These are phyloP conservation scores for Syrista parreyssii DNA, from an alignment of 2,888 invertebrate species.

Conservation along the genomic window DNA sequence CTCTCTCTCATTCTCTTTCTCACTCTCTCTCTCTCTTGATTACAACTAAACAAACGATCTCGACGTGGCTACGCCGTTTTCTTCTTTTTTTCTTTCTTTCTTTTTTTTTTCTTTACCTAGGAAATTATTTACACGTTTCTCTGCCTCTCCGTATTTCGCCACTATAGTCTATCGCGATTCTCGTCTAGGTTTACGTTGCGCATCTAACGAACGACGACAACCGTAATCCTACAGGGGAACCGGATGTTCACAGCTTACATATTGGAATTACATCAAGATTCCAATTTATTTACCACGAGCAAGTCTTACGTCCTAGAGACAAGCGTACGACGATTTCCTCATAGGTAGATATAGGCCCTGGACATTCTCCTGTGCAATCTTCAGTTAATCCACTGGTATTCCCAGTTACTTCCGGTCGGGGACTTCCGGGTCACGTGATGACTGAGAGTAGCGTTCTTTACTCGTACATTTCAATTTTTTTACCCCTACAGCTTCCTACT, in stretches of 20 bases:
- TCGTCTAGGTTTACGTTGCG: not conserved
- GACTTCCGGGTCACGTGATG: not conserved
- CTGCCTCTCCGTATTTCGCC: slow-evolving; percentile 1
- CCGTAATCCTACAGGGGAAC: slow-evolving; percentile 22
- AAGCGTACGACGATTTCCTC: not conserved
- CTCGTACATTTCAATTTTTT: slow-evolving; percentile 16
- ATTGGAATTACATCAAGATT: not conserved
- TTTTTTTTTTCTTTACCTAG: slow-evolving; percentile 32
- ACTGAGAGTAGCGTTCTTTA: not conserved
- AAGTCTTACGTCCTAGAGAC: not conserved
- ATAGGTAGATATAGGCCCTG: slow-evolving; percentile 16
- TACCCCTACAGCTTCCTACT: slow-evolving; percentile 10
- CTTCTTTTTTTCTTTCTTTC: slow-evolving; percentile 29
- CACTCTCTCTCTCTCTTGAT: not conserved
- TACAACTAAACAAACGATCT: not conserved
- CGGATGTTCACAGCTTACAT: slow-evolving; percentile 12
- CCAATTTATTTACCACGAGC: not conserved
- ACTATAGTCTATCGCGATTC: not conserved
- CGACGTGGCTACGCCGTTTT: slow-evolving; percentile 8
- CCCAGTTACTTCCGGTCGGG: not conserved
- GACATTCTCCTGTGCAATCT: not conserved
- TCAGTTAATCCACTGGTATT: not conserved
- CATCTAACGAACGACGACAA: slow-evolving; percentile 28
- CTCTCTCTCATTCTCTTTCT: too few species aligned
- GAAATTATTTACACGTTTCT: slow-evolving; percentile 50